These are phyloP conservation scores for Epirrhoe alternata DNA, from an alignment of 2,888 invertebrate species.

Conservation along the genomic window DNA sequence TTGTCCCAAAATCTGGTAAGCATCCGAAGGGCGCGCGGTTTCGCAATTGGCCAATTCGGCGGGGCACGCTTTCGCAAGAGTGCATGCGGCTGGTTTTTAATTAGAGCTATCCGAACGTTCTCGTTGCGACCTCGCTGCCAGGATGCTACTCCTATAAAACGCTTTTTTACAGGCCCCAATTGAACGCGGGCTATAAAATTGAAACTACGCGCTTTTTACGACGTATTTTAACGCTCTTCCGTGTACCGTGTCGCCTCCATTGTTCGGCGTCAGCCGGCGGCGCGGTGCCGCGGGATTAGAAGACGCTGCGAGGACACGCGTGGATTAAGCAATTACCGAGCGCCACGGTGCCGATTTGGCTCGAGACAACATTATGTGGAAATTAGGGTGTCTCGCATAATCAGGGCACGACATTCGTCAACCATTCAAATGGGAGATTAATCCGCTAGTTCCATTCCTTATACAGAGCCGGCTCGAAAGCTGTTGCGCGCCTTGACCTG, in stretches of 20 bases:
- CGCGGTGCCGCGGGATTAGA: slow-evolving; percentile 62
- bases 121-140: slow-evolving; percentile 77
- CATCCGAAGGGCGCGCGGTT: slow-evolving; percentile 65
- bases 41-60: slow-evolving; percentile 61
- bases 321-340: slow-evolving; percentile 71
- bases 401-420: slow-evolving; percentile 57
- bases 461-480: slow-evolving; percentile 75
- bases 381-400: slow-evolving; percentile 66
- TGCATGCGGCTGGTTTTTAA: slow-evolving; percentile 75
- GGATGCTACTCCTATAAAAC: slow-evolving; percentile 82
- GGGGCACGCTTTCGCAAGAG: slow-evolving; percentile 71
- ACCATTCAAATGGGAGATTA: slow-evolving; percentile 69
- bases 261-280: slow-evolving; percentile 58
- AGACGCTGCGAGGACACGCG: slow-evolving; percentile 63
- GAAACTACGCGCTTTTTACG: slow-evolving; percentile 81
- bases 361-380: slow-evolving; percentile 68
- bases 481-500: slow-evolving; percentile 81
- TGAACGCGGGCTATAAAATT: slow-evolving; percentile 81
- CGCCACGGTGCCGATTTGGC: slow-evolving; percentile 61
- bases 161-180: slow-evolving; percentile 82
- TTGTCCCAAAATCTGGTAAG: slow-evolving; percentile 48
- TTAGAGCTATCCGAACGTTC: slow-evolving; percentile 72
- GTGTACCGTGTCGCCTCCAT: slow-evolving; percentile 70
- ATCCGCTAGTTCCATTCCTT: slow-evolving; percentile 68
- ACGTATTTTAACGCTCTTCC: slow-evolving; percentile 78